Percentiles rank a stretch among this genome's conserved stretches.
Evolutionary conservation across 2,888 invertebrate species (phyloP).

Genomic region (Zeuzera pyrina): DNA sequence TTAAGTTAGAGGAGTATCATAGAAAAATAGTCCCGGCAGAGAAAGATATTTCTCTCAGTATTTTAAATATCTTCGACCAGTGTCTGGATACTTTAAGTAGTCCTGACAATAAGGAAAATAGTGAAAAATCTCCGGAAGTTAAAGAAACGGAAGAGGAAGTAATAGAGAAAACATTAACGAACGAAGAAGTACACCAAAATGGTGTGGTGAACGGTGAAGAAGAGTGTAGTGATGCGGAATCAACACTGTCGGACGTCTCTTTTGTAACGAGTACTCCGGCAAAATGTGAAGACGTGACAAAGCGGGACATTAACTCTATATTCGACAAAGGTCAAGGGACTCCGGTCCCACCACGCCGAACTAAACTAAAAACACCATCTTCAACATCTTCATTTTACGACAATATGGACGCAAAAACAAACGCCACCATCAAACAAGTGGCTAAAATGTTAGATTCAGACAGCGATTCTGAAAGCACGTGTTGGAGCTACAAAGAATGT

Average conservation of each 20-base stretch:
- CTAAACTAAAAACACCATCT: conserved; percentile 36
- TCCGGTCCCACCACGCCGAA: conserved; percentile 43
- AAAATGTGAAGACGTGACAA: conserved; percentile 26
- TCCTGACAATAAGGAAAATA: conserved; percentile 4
- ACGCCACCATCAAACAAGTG: conserved; percentile 19
- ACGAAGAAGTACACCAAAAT: too few species aligned
- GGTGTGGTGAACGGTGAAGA: conserved; percentile 15
- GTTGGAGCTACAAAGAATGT: conserved; percentile 65
- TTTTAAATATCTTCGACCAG: conserved; percentile 64
- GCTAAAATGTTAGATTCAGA: conserved; percentile 34
- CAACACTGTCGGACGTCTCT: conserved; percentile 38
- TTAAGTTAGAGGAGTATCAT: conserved; percentile 60
- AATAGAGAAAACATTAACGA: neutral
- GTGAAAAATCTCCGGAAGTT: neutral
- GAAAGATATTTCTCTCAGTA: conserved; percentile 50
- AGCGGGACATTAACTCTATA: conserved; percentile 26
- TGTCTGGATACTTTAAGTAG: conserved; percentile 53
- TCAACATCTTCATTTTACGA: conserved; percentile 33
- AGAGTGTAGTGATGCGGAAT: conserved; percentile 47
- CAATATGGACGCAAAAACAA: conserved; percentile 28
- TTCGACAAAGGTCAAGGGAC: conserved; percentile 33
- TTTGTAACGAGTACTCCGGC: conserved; percentile 49
- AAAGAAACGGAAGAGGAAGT: neutral
- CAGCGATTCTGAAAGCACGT: conserved; percentile 58
- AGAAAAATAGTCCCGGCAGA: conserved; percentile 39